These are phyloP conservation scores for Gadopsis marmoratus DNA, from an alignment of 2,797 vertebrate species.

Conservation along the genomic window DNA sequence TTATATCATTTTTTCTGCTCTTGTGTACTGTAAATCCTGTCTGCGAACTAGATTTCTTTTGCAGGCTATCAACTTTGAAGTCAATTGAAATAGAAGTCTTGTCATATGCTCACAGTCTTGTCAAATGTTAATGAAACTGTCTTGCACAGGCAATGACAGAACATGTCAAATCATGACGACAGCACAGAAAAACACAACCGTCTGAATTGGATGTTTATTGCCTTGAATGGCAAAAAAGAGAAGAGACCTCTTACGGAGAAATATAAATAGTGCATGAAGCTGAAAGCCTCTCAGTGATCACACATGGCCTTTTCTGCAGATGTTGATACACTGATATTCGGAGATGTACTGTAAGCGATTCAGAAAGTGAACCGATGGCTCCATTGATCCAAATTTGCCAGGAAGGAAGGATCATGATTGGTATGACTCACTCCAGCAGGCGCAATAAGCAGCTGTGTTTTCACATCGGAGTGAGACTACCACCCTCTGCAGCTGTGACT, in stretches of 20 bases:
- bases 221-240: conserved; percentile 49
- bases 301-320: conserved; percentile 62
- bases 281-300: conserved; percentile 54
- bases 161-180: background rate
- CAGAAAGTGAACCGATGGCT: conserved; percentile 28
- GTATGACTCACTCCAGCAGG: conserved; percentile 54
- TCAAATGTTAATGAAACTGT: conserved; percentile 43
- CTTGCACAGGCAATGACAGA: background rate
- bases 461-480: conserved; percentile 24
- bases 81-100: conserved; percentile 13
- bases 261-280: conserved; percentile 59
- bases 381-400: conserved; percentile 60
- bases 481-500: conserved; percentile 10
- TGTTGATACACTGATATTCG: conserved; percentile 63
- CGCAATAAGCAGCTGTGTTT: conserved; percentile 71
- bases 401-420: conserved; percentile 75
- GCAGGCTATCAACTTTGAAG: conserved; percentile 6
- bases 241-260: conserved; percentile 25
- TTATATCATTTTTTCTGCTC: conserved; percentile 15
- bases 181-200: background rate
- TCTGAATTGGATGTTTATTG: conserved; percentile 52
- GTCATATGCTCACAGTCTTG: background rate
- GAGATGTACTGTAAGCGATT: conserved; percentile 35
- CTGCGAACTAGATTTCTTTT: conserved; percentile 36
- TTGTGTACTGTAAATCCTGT: conserved; percentile 14